A percentile compares a stretch with the other conserved stretches of the same genome.
Evolutionary conservation across 2,888 invertebrate genomes (phyloP).

Genomic region (Epiblema foenella): DNA sequence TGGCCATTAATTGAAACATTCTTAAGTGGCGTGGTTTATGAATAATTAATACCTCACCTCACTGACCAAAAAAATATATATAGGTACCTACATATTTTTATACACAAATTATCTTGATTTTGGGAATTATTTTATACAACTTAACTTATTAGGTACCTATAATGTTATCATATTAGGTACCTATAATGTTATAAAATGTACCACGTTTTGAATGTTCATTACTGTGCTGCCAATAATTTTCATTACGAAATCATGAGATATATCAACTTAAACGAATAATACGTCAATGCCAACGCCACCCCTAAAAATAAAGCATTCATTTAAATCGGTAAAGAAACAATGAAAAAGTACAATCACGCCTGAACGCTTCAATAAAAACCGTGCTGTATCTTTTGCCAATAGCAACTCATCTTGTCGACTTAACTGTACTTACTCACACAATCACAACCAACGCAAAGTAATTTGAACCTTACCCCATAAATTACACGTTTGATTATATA

Average conservation of each 20-base stretch:
- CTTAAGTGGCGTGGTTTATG: slow-evolving; percentile 12
- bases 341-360: slow-evolving; percentile 42
- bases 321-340: slow-evolving; percentile 33
- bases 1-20: slow-evolving; percentile 25
- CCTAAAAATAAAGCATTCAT: slow-evolving; percentile 26
- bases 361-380: slow-evolving; percentile 44
- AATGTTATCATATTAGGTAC: no score
- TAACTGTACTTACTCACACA: slow-evolving; percentile 41
- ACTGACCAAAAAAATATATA: no score
- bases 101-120: no score
- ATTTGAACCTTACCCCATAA: slow-evolving; percentile 23
- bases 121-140: no score
- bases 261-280: slow-evolving; percentile 3
- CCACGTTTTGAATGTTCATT: neutral
- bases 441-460: slow-evolving; percentile 6
- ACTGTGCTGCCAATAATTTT: neutral
- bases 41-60: no score
- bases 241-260: neutral
- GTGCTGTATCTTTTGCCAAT: slow-evolving; percentile 49
- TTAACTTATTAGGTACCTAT: no score
- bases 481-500: slow-evolving; percentile 3
- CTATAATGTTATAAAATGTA: no score
- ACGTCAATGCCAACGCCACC: neutral
- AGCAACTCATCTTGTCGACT: slow-evolving; percentile 46
- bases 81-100: neutral